Evolutionary conservation across 2,113 vertebrate genomes (phyloP).

Genomic region (Antechinus flavipes): DNA sequence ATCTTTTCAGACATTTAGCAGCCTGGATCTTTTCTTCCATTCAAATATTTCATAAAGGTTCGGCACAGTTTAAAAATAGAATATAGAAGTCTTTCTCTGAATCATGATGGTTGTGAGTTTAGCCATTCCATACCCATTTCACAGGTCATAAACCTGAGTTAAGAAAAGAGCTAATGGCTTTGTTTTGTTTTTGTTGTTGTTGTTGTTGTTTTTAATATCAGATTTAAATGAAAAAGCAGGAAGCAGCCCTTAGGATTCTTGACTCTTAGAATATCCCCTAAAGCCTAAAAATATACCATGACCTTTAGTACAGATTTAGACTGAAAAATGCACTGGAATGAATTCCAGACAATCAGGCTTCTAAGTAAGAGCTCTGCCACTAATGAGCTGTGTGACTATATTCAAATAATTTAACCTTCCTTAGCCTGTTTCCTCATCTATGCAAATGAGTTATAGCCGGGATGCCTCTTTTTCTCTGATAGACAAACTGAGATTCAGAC

Average conservation of each 20-base stretch:
- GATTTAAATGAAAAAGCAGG: not conserved
- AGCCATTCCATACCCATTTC: not conserved
- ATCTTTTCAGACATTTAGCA: constrained; percentile 5
- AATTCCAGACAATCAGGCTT: not conserved
- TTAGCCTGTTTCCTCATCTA: not conserved
- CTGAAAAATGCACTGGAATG: not conserved
- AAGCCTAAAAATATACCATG: not conserved
- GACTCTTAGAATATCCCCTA: too few relatives aligned
- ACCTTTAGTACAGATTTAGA: not conserved
- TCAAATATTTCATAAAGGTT: constrained; percentile 33
- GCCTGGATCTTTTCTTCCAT: constrained; percentile 22
- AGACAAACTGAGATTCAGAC: not conserved
- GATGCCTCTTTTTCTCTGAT: not conserved
- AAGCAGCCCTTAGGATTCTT: not conserved
- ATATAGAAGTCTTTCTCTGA: not conserved
- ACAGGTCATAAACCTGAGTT: not conserved
- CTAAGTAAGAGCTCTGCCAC: not conserved
- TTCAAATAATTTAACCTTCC: not conserved
- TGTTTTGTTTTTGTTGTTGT: not conserved
- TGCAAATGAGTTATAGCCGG: not conserved
- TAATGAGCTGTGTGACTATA: not conserved
- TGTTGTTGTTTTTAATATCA: too few relatives aligned
- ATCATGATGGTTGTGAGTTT: not conserved
- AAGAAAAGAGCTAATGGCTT: not conserved
- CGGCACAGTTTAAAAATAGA: not conserved